phyloP scores from a whole-genome alignment of 2,797 vertebrate genomes.

The Galago senegalensis region DNA sequence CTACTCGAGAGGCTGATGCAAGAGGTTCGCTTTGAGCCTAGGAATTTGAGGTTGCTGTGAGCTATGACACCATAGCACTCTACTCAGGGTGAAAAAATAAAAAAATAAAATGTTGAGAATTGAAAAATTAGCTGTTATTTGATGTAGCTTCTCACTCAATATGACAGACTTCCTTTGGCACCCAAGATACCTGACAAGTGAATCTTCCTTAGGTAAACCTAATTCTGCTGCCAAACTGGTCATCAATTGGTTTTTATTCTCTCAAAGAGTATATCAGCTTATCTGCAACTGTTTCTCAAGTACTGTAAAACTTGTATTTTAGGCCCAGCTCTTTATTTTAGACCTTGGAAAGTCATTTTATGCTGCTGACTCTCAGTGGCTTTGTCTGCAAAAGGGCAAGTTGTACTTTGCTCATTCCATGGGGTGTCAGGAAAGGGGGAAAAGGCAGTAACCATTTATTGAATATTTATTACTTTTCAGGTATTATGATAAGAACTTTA shows the following conservation, averaged over 20 bases:
- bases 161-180: neutral
- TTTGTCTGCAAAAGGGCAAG: conserved; percentile 1
- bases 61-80: no score
- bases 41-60: no score
- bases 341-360: neutral
- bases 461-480: neutral
- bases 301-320: neutral
- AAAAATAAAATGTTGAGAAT: neutral
- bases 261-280: neutral
- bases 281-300: neutral
- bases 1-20: no score
- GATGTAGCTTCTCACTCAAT: neutral
- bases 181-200: neutral
- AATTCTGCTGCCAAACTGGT: neutral
- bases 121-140: neutral
- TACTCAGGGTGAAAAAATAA: no score
- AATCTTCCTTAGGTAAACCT: neutral
- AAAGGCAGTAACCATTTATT: neutral
- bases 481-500: neutral
- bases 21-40: no score
- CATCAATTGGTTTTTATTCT: neutral
- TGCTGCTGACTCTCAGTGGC: neutral
- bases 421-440: neutral
- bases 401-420: neutral
- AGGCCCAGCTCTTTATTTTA: neutral